Percentiles rank a stretch among this genome's conserved stretches.
These are phyloP conservation scores for Euplagia quadripunctaria DNA, from an alignment of 2,888 invertebrate species.

Conservation along the genomic window DNA sequence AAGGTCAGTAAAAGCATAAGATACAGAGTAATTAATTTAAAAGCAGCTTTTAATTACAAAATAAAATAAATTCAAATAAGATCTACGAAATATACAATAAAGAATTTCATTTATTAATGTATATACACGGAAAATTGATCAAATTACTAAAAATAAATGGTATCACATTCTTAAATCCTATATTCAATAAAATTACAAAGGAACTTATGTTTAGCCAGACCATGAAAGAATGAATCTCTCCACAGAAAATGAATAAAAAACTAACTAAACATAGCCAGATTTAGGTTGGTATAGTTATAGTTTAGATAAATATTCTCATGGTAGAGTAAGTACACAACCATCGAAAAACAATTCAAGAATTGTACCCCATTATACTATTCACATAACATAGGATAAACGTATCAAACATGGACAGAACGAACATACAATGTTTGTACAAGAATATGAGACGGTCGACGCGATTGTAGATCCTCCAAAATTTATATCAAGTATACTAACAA, in stretches of 20 bases:
- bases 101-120: constrained; percentile 67
- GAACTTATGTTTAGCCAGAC: constrained; percentile 84
- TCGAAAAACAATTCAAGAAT: constrained; percentile 69
- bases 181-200: constrained; percentile 79
- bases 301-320: constrained; percentile 57
- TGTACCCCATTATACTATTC: constrained; percentile 58
- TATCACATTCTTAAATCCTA: constrained; percentile 85
- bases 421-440: constrained; percentile 49
- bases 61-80: constrained; percentile 73
- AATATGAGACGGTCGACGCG: constrained; percentile 51
- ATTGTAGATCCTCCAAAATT: constrained; percentile 43
- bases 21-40: constrained; percentile 62
- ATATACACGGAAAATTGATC: constrained; percentile 73
- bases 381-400: constrained; percentile 38
- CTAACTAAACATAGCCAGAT: constrained; percentile 64
- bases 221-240: constrained; percentile 73
- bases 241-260: constrained; percentile 62
- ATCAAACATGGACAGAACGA: constrained; percentile 45
- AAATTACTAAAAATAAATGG: constrained; percentile 83
- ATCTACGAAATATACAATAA: constrained; percentile 73
- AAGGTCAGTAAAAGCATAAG: constrained; percentile 61
- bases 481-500: constrained; percentile 61
- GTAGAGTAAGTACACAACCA: constrained; percentile 85
- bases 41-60: constrained; percentile 64
- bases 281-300: constrained; percentile 56